phyloP scores from a whole-genome alignment of 1,140 invertebrate species.

The Lasioglossum baleicum region DNA sequence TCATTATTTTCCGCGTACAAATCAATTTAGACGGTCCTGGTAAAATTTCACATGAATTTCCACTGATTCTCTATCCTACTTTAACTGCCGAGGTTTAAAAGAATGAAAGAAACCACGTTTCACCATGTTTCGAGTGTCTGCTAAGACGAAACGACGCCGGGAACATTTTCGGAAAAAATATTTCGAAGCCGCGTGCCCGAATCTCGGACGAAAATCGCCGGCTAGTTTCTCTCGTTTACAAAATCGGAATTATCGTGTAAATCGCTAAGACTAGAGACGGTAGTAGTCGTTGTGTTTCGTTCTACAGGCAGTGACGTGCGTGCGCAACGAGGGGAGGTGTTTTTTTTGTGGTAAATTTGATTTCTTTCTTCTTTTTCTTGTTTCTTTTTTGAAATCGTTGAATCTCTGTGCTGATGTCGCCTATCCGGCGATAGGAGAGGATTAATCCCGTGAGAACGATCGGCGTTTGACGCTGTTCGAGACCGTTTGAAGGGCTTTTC shows the following conservation, averaged over 20 bases:
- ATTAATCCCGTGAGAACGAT: not conserved
- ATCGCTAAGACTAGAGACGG: slow-evolving; percentile 68
- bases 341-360: not conserved
- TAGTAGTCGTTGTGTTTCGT: slow-evolving; percentile 72
- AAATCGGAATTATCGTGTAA: slow-evolving; percentile 60
- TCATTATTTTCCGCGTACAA: too few species aligned
- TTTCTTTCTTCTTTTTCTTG: not conserved
- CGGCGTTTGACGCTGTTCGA: not conserved
- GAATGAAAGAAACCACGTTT: not conserved
- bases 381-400: not conserved
- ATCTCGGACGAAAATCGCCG: not conserved
- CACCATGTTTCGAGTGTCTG: not conserved
- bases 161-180: too few species aligned
- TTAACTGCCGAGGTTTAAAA: too few species aligned
- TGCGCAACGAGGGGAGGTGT: slow-evolving; percentile 24
- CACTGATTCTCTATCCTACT: too few species aligned
- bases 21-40: too few species aligned
- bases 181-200: not conserved
- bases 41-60: too few species aligned
- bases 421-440: not conserved
- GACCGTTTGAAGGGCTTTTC: not conserved
- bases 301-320: slow-evolving; percentile 59
- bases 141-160: too few species aligned
- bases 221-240: slow-evolving; percentile 34
- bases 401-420: not conserved